phyloP scores from a whole-genome alignment of 1,140 invertebrate genomes.

The Trinorchestia longiramus region DNA sequence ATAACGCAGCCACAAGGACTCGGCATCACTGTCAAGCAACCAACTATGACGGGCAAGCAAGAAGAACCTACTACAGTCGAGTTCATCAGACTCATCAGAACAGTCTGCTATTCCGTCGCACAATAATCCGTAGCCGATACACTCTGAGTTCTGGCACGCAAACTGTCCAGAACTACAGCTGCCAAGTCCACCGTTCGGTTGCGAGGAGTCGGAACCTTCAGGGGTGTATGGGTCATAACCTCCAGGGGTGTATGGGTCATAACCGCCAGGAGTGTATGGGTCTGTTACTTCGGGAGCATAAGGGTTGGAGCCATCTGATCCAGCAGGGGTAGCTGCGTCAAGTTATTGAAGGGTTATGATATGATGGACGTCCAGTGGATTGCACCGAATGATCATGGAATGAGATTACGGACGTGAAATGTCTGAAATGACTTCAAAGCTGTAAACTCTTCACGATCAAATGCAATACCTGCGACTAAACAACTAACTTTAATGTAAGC shows the following conservation, averaged over 20 bases:
- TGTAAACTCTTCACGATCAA: background rate
- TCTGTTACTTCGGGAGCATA: background rate
- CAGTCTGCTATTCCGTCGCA: constrained; percentile 70
- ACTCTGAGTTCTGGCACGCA: constrained; percentile 68
- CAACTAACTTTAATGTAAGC: background rate
- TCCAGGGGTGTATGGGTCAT: background rate
- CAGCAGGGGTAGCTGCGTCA: background rate
- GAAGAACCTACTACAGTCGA: constrained; percentile 33
- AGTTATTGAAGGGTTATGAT: background rate
- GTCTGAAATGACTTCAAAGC: background rate
- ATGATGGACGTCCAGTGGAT: background rate
- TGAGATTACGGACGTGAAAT: background rate
- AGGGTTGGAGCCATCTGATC: background rate
- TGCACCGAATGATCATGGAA: background rate
- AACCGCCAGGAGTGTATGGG: background rate
- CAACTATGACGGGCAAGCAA: background rate
- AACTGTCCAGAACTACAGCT: constrained; percentile 67
- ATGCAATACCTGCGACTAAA: background rate
- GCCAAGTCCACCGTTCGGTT: background rate
- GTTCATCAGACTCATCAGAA: constrained; percentile 69
- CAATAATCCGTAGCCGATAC: constrained; percentile 66
- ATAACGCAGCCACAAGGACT: background rate
- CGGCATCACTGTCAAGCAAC: background rate
- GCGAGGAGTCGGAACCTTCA: background rate
- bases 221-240: background rate